These are phyloP conservation scores for Hypanus sabinus DNA, from an alignment of 2,113 vertebrate species.

Conservation along the genomic window DNA sequence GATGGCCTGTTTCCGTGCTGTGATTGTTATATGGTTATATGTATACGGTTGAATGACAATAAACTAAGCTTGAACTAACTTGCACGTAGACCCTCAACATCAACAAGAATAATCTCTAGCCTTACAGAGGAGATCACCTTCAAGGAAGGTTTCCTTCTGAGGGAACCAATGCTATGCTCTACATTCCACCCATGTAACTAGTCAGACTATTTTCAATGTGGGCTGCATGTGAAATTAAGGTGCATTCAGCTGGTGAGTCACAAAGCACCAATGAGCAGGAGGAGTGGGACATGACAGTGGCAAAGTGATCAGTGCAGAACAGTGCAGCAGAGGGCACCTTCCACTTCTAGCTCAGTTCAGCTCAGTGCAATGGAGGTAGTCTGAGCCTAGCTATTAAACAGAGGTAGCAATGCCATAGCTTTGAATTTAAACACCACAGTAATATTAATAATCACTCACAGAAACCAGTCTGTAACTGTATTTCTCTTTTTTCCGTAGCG, in stretches of 20 bases:
- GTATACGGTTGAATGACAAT: no score
- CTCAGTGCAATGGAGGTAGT: not conserved
- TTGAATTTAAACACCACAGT: not conserved
- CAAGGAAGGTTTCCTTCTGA: not conserved
- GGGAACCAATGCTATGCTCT: not conserved
- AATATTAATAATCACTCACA: not conserved
- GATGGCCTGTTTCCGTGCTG: no score
- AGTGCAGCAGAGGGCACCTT: not conserved
- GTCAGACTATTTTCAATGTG: not conserved
- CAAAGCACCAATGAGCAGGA: not conserved
- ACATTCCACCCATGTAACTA: not conserved
- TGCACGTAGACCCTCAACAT: not conserved
- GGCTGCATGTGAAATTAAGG: not conserved
- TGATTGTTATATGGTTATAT: no score
- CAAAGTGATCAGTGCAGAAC: not conserved
- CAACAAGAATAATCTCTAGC: not conserved
- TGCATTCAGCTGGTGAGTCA: not conserved
- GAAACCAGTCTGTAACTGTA: not conserved
- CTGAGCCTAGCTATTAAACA: not conserved
- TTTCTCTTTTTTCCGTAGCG: not conserved
- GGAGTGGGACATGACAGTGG: not conserved
- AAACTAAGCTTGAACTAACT: not conserved
- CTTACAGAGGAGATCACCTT: not conserved
- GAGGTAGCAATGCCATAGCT: not conserved
- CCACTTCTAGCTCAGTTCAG: not conserved